A percentile compares a stretch with the other conserved stretches of the same genome.
These are phyloP conservation scores for Scelioninae gen. 2 DNA, from an alignment of 2,888 invertebrate genomes.

Conservation along the genomic window DNA sequence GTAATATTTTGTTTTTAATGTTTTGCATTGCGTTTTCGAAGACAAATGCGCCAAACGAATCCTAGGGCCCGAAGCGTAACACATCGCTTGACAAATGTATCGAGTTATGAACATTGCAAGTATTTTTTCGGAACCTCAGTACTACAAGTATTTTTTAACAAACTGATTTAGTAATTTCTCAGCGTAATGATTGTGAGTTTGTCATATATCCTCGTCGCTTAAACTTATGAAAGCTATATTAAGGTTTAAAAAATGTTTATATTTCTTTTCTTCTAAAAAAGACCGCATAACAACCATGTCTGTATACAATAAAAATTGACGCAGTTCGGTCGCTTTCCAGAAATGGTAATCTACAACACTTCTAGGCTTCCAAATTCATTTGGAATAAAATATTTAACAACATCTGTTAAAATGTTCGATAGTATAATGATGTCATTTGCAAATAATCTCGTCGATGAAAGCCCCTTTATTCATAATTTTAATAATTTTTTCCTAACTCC, in stretches of 20 bases:
- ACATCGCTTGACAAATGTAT: conserved; percentile 59
- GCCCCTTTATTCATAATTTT: too few species aligned
- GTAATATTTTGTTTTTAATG: conserved; percentile 12
- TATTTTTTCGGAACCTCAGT: conserved; percentile 59
- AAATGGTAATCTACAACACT: conserved; percentile 27
- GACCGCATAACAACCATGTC: background rate
- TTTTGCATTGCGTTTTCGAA: conserved; percentile 28
- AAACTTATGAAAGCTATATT: conserved; percentile 54
- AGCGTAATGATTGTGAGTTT: conserved; percentile 30
- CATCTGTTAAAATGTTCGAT: too few species aligned
- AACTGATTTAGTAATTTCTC: conserved; percentile 38
- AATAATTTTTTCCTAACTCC: too few species aligned
- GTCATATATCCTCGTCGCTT: conserved; percentile 18
- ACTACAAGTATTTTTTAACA: conserved; percentile 15
- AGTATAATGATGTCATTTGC: too few species aligned
- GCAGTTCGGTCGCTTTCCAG: conserved; percentile 63
- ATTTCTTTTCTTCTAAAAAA: background rate
- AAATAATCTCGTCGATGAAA: too few species aligned
- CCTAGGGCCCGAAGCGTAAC: conserved; percentile 12
- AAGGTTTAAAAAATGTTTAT: conserved; percentile 61
- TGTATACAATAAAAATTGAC: conserved; percentile 7
- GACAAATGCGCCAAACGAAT: conserved; percentile 9
- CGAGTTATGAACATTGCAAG: conserved; percentile 65
- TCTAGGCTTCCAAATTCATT: conserved; percentile 18
- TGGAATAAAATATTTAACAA: too few species aligned